Evolutionary conservation across 2,888 invertebrate genomes (phyloP).

Genomic region (Conus canariensis): DNA sequence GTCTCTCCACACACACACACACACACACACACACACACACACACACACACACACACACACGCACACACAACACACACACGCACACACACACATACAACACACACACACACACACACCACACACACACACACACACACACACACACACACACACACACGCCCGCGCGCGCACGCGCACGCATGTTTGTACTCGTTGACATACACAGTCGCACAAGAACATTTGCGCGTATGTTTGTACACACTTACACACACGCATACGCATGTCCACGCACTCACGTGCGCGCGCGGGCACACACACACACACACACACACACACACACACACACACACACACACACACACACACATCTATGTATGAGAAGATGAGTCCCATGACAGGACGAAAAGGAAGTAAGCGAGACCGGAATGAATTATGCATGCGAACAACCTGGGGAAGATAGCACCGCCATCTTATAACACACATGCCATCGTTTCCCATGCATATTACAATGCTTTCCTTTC

Average conservation of each 20-base stretch:
- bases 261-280: too few relatives aligned
- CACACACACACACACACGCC: constrained; percentile 29
- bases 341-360: background rate
- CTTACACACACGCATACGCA: constrained; percentile 32
- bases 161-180: constrained; percentile 24
- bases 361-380: too few relatives aligned
- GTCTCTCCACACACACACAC: background rate
- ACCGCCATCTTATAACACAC: too few relatives aligned
- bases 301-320: too few relatives aligned
- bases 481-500: too few relatives aligned
- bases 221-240: background rate
- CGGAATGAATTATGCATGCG: too few relatives aligned
- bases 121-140: constrained; percentile 41
- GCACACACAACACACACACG: background rate
- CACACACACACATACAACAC: too few relatives aligned
- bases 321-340: background rate
- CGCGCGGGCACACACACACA: too few relatives aligned
- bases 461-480: too few relatives aligned
- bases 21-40: too few relatives aligned
- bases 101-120: constrained; percentile 17
- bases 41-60: background rate
- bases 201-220: constrained; percentile 26
- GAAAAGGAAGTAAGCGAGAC: too few relatives aligned
- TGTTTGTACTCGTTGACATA: background rate
- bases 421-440: too few relatives aligned